Conservation (phyloP, 1,140 invertebrate genomes). For the Sitophilus oryzae region DNA sequence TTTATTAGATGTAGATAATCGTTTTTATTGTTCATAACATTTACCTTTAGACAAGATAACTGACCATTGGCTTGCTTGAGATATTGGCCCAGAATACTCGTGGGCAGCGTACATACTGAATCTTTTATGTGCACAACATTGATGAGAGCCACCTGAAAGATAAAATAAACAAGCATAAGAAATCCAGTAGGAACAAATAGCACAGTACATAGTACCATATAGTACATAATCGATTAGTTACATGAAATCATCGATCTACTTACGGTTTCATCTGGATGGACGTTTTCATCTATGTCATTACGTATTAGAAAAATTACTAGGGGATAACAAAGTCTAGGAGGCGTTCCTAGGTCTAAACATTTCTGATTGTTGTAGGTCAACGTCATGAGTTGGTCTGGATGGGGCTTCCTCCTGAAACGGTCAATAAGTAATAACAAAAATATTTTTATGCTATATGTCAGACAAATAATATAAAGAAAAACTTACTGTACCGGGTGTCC, state of each 20-base stretch:
- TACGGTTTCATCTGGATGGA: conserved; percentile 71
- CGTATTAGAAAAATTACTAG: conserved; percentile 66
- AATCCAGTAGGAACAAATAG: conserved; percentile 1
- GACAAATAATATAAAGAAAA: too few species aligned
- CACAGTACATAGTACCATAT: not conserved
- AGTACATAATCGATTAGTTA: not conserved
- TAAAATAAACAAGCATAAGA: too few species aligned
- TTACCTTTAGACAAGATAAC: conserved; percentile 72
- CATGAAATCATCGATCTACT: conserved; percentile 31
- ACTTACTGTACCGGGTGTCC: too few species aligned
- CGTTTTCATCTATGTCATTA: conserved; percentile 52
- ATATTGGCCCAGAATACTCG: conserved; percentile 72
- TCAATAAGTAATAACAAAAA: too few species aligned
- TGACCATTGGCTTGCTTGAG: conserved; percentile 76
- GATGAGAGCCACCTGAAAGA: conserved; percentile 63
- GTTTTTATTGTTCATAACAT: conserved; percentile 10
- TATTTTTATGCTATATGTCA: too few species aligned
- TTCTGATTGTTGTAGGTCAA: conserved; percentile 54
- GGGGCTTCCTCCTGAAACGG: conserved; percentile 54
- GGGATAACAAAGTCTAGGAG: conserved; percentile 66
- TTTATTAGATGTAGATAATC: not conserved
- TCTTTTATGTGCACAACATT: conserved; percentile 76
- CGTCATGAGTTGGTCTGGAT: conserved; percentile 59
- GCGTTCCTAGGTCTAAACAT: conserved; percentile 60
- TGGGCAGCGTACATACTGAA: conserved; percentile 67